These are phyloP conservation scores for Hemistola chrysoprasaria DNA, from an alignment of 2,888 invertebrate genomes.

Conservation along the genomic window DNA sequence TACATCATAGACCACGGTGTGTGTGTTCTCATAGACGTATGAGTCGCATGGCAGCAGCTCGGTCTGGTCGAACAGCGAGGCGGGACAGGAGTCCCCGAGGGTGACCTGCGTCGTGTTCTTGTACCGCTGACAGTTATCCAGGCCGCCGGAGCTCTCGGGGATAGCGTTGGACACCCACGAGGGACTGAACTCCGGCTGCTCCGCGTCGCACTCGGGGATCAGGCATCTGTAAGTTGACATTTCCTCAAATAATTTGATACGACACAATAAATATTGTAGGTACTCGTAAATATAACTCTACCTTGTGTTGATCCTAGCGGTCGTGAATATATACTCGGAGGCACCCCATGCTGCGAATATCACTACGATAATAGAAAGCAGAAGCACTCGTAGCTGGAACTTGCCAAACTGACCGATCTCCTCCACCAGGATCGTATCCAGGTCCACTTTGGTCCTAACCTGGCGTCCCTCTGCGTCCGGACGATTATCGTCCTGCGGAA, in stretches of 20 bases:
- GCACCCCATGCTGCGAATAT: constrained; percentile 55
- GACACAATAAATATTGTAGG: constrained; percentile 5
- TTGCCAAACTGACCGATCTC: constrained; percentile 66
- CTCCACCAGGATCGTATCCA: constrained; percentile 57
- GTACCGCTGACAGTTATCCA: constrained; percentile 74
- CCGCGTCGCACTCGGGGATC: constrained; percentile 22
- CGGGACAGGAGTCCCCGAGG: constrained; percentile 45
- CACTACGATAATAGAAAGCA: constrained; percentile 42
- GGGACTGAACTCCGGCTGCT: constrained; percentile 12
- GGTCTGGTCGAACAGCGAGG: constrained; percentile 46
- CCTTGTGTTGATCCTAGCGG: constrained; percentile 63
- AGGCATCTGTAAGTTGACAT: no score
- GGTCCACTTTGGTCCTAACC: constrained; percentile 35
- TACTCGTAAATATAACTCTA: constrained; percentile 29
- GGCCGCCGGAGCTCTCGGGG: constrained; percentile 46
- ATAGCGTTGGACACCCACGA: constrained; percentile 48
- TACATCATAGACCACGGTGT: constrained; percentile 66
- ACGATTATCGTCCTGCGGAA: neutral
- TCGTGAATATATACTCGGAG: constrained; percentile 63
- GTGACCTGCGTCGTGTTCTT: constrained; percentile 27
- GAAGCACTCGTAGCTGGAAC: constrained; percentile 51
- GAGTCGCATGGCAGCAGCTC: constrained; percentile 42
- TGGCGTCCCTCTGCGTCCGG: neutral
- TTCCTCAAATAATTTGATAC: no score
- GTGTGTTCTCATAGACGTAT: constrained; percentile 55